Base-by-base conservation (phyloP, 2,888 invertebrate species). In the Emesis furor region DNA sequence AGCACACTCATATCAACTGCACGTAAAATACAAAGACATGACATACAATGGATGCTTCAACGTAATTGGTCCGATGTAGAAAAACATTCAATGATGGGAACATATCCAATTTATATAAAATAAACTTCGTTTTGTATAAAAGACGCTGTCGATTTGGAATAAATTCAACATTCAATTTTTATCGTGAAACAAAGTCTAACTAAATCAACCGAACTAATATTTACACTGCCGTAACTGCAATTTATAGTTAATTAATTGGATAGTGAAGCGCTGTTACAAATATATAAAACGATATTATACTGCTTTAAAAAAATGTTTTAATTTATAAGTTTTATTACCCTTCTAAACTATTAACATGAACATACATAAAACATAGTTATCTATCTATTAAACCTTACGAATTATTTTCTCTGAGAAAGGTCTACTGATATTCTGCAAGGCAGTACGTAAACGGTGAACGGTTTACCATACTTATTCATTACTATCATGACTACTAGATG, bases 1-100 rank as follows among this genome's bases (percentile, higher is more conserved):
- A n/a, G 51, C 51, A n/a, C 6, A 35, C 12, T 4, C 5, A 30
- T 32, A 65, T 35, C 65, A 65, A 65, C 14, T 14, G 65, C 65
- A 32, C 65, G 32, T 65, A 32, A 65, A 30, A 65, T 65, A 65
- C 65, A 65, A 65, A 65, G 32, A 30, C 32, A 32, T 6, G 51
- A n/a, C 14, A 14, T 65, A 5, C 35, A 65, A 65, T 65, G 14
- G 65, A 32, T 65, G 6, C 65, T 65, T 65, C 65, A 65, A 30
- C 14, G 35, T 65, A 32, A 65, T 65, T 65, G 65, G 32, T 10
- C 65, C 6, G 14, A 35, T 65, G 14, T 65, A 14, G 5, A 32
- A 32, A 30, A 14, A 32, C 12, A 65, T 32, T 65, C 65, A 35
- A n/a, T 10, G 12, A 12, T 62, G 12, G 32, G 65, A n/a, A 32